These are phyloP conservation scores for Chloroclystis v-ata DNA, from an alignment of 2,888 invertebrate genomes.

Conservation along the genomic window DNA sequence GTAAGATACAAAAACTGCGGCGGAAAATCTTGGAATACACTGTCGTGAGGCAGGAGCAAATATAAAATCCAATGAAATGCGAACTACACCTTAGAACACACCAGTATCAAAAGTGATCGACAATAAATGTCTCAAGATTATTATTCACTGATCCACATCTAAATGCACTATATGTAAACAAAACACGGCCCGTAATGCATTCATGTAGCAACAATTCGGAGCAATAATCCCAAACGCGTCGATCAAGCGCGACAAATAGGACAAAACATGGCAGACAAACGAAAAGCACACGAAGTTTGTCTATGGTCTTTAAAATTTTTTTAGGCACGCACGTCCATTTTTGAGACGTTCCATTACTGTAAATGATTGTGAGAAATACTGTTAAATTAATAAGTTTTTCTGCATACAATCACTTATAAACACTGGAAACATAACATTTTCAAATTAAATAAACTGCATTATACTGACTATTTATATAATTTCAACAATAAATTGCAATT, in stretches of 20 bases:
- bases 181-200: conserved; percentile 70
- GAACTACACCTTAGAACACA: conserved; percentile 63
- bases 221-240: conserved; percentile 71
- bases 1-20: conserved; percentile 48
- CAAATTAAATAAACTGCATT: too few relatives aligned
- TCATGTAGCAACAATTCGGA: conserved; percentile 67
- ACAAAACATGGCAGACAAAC: conserved; percentile 77
- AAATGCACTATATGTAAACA: conserved; percentile 72
- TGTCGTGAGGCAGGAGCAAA: conserved; percentile 55
- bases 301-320: conserved; percentile 64
- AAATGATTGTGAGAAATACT: not conserved
- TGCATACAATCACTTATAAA: too few relatives aligned
- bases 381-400: not conserved
- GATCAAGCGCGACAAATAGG: conserved; percentile 77
- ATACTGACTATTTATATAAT: too few relatives aligned
- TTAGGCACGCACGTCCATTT: conserved; percentile 42
- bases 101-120: conserved; percentile 53
- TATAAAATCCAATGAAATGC: conserved; percentile 65
- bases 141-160: conserved; percentile 48
- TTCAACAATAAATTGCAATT: too few relatives aligned
- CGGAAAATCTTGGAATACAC: conserved; percentile 52
- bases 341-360: conserved; percentile 30
- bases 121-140: conserved; percentile 47
- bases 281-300: conserved; percentile 69
- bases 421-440: too few relatives aligned